Conservation (phyloP, 2,797 vertebrate genomes). For the Salarias fasciatus region DNA sequence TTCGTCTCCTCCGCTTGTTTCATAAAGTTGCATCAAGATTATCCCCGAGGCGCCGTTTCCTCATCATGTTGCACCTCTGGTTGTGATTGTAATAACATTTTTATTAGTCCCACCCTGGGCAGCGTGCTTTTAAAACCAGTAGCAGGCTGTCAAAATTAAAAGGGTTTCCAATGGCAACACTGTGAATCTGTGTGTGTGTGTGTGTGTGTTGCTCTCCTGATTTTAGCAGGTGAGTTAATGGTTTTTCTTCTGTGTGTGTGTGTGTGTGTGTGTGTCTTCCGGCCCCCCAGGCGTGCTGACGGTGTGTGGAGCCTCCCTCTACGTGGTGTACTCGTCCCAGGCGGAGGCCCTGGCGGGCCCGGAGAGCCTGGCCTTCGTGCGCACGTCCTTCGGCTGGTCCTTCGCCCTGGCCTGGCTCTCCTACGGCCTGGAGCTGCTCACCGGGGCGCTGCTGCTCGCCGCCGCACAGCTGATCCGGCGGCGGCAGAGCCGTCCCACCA, state of each 20-base stretch:
- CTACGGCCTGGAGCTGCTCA: conserved; percentile 75
- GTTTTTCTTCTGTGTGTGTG: too few relatives aligned
- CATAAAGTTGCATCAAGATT: conserved; percentile 42
- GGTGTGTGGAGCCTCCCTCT: conserved; percentile 75
- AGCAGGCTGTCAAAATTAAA: conserved; percentile 57
- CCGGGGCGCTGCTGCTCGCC: conserved; percentile 70
- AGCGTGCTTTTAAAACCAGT: conserved; percentile 45
- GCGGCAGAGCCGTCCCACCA: conserved; percentile 32
- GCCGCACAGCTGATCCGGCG: conserved; percentile 57
- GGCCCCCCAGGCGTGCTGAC: conserved; percentile 82
- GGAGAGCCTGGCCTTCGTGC: conserved; percentile 62
- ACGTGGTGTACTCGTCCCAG: conserved; percentile 79
- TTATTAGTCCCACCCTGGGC: conserved; percentile 60
- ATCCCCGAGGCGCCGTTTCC: conserved; percentile 38
- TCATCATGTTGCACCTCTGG: conserved; percentile 51
- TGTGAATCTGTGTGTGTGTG: conserved; percentile 27
- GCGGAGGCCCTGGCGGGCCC: conserved; percentile 68
- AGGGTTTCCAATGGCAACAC: conserved; percentile 71
- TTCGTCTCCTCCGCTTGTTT: too few relatives aligned
- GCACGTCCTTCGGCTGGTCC: conserved; percentile 83
- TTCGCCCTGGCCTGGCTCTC: conserved; percentile 83
- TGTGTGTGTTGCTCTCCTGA: conserved; percentile 22
- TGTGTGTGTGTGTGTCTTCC: too few relatives aligned
- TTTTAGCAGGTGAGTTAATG: too few relatives aligned
- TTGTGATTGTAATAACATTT: conserved; percentile 65